phyloP scores from a whole-genome alignment of 64 coral and sea anemone genomes.

The Acropora tenuis region DNA sequence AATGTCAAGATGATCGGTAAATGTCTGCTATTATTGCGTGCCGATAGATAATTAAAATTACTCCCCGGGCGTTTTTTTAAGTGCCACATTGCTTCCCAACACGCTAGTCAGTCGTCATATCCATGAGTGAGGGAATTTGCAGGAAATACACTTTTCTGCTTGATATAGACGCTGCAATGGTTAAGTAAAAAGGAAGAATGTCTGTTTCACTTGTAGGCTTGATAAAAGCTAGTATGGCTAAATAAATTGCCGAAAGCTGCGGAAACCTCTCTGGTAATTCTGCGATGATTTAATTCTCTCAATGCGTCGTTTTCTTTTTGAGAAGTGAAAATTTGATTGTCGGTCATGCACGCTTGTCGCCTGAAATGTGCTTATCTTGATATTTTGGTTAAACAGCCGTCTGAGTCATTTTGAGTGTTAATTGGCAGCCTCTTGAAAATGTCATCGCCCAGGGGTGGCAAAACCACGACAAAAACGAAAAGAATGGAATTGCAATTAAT shows the following conservation, averaged over 20 bases:
- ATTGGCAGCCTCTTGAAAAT: constrained; percentile 2
- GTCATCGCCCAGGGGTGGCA: background rate
- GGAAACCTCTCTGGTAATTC: background rate
- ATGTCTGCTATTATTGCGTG: too few species aligned
- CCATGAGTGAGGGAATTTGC: too few species aligned
- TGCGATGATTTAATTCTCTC: background rate
- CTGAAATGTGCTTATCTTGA: background rate
- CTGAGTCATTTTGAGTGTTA: background rate
- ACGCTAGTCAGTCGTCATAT: too few species aligned
- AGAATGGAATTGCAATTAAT: background rate
- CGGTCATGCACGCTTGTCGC: background rate
- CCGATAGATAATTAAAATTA: too few species aligned
- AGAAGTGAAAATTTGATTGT: background rate
- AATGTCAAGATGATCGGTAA: too few species aligned
- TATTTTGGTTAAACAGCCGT: background rate
- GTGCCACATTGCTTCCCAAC: too few species aligned
- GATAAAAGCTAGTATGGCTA: background rate
- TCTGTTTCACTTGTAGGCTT: too few species aligned
- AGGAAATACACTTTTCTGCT: too few species aligned
- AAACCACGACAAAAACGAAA: background rate
- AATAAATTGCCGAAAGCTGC: background rate
- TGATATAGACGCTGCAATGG: too few species aligned
- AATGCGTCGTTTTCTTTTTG: background rate
- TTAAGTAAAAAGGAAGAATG: too few species aligned
- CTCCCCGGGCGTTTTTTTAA: too few species aligned